These are phyloP conservation scores for Columba janthina DNA, from an alignment of 2,113 vertebrate genomes.

Conservation along the genomic window DNA sequence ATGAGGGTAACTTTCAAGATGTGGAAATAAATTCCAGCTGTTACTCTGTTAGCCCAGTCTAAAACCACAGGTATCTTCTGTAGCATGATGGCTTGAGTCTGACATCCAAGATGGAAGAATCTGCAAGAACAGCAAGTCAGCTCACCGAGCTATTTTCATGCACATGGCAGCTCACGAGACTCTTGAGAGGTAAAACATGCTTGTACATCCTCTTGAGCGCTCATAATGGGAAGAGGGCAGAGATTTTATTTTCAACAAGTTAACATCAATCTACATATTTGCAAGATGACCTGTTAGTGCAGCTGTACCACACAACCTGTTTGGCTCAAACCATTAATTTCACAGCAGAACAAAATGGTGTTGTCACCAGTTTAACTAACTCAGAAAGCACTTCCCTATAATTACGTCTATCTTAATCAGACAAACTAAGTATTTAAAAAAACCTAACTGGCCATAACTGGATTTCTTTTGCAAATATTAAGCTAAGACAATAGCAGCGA, in stretches of 20 bases:
- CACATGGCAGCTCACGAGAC: neutral
- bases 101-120: neutral
- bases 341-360: neutral
- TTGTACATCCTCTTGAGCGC: fast-evolving
- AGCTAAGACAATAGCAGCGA: neutral
- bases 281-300: neutral
- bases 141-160: neutral
- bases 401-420: neutral
- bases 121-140: neutral
- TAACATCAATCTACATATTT: neutral
- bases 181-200: neutral
- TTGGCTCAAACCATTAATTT: neutral
- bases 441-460: neutral
- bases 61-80: neutral
- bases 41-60: neutral
- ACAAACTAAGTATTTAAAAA: neutral
- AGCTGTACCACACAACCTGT: neutral
- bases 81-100: neutral
- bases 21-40: neutral
- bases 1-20: neutral
- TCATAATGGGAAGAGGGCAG: neutral
- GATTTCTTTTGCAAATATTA: constrained; percentile 19
- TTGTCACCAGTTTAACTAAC: neutral
- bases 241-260: neutral
- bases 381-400: neutral